Conservation (phyloP, 1,140 invertebrate species). For the Brachionus asplanchnoidis region DNA sequence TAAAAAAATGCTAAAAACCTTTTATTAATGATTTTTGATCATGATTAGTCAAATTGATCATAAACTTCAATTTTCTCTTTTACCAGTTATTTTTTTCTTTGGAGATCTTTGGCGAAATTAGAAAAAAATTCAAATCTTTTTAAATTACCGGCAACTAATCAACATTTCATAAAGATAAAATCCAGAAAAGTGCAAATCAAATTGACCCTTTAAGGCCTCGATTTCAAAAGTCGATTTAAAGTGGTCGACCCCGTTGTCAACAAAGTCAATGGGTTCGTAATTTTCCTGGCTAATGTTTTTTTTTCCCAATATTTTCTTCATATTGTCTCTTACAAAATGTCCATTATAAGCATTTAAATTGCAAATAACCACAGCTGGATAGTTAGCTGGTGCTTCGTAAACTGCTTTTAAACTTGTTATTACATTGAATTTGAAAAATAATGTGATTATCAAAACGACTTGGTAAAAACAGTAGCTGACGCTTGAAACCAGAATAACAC, state of each 20-base stretch:
- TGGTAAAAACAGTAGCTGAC: neutral
- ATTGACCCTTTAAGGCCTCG: neutral
- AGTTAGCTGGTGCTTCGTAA: neutral
- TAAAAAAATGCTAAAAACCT: no score
- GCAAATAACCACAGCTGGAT: neutral
- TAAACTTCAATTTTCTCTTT: no score
- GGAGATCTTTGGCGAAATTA: no score
- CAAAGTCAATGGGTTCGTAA: neutral
- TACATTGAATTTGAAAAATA: neutral
- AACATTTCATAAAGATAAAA: constrained; percentile 23
- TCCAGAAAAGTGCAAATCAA: neutral
- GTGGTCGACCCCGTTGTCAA: neutral
- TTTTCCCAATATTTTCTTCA: neutral
- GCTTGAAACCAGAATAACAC: neutral
- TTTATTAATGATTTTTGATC: no score
- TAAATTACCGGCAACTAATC: constrained; percentile 23
- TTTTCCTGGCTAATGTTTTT: neutral
- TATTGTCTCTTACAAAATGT: neutral
- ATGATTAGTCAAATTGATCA: no score
- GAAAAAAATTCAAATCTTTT: neutral
- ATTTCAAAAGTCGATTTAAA: neutral
- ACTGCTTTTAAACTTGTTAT: neutral
- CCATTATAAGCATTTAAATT: constrained; percentile 27
- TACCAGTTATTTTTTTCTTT: no score
- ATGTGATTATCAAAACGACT: neutral